Evolutionary conservation across 2,888 invertebrate genomes (phyloP).

Genomic region (Volucella inanis): DNA sequence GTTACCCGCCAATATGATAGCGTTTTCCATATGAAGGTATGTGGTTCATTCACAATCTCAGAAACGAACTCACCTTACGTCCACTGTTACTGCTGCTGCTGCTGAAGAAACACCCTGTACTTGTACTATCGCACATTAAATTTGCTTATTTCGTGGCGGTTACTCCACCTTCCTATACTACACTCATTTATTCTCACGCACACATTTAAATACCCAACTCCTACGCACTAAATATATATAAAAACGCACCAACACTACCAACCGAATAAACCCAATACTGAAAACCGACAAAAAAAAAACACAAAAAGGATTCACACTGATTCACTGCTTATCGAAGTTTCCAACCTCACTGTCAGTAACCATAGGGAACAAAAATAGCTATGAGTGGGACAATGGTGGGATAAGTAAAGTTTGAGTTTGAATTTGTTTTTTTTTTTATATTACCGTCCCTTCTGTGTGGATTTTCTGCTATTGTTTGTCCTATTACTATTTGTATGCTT

Average conservation of each 20-base stretch:
- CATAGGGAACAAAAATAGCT: constrained; percentile 2
- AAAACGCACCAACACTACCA: constrained; percentile 38
- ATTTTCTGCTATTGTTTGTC: constrained; percentile 19
- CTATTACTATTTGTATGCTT: constrained; percentile 50
- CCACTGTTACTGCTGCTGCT: constrained; percentile 81
- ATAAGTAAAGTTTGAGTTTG: background rate
- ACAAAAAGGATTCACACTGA: constrained; percentile 49
- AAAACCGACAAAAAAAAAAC: constrained; percentile 18
- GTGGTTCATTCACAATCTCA: constrained; percentile 62
- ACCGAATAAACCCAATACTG: background rate
- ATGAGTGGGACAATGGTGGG: constrained; percentile 2
- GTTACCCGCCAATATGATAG: constrained; percentile 17
- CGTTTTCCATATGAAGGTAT: background rate
- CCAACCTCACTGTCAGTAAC: constrained; percentile 41
- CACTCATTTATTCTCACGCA: constrained; percentile 59
- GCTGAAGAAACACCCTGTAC: constrained; percentile 87
- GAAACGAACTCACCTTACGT: constrained; percentile 81
- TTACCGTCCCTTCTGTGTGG: constrained; percentile 2
- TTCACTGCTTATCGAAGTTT: constrained; percentile 60
- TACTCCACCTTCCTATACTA: constrained; percentile 58
- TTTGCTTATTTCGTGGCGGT: constrained; percentile 72
- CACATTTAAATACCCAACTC: constrained; percentile 13
- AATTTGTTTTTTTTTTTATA: constrained; percentile 13
- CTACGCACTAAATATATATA: constrained; percentile 15
- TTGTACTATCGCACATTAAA: constrained; percentile 88